These are phyloP conservation scores for Nebria salina DNA, from an alignment of 2,888 invertebrate genomes.

Conservation along the genomic window DNA sequence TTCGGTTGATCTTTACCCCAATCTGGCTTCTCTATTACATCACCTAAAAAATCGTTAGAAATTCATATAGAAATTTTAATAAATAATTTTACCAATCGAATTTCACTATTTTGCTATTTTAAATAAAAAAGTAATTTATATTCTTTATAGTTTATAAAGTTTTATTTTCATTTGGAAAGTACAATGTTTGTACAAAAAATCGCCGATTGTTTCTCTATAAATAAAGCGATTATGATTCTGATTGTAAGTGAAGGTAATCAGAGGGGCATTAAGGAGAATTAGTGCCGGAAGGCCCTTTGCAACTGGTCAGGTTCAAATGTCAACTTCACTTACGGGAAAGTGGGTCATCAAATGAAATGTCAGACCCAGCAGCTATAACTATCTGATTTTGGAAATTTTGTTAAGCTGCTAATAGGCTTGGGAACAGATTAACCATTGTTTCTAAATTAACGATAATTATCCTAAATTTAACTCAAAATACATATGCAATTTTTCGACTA, in stretches of 20 bases:
- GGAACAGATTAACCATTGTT: not conserved
- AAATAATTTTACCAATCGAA: not conserved
- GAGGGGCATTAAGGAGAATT: not conserved
- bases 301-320: not conserved
- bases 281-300: not conserved
- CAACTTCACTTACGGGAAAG: not conserved
- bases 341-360: not conserved
- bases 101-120: not conserved
- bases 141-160: not conserved
- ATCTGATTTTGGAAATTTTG: not conserved
- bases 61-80: too few relatives aligned
- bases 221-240: not conserved
- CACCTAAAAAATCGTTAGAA: constrained; percentile 67
- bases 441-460: not conserved
- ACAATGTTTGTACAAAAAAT: not conserved
- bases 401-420: not conserved
- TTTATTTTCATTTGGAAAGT: not conserved
- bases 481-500: not conserved
- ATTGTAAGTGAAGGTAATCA: not conserved
- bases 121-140: not conserved
- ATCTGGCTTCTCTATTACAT: constrained; percentile 79
- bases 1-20: constrained; percentile 97
- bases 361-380: not conserved
- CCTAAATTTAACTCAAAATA: not conserved
- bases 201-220: not conserved